Evolutionary conservation across 2,113 vertebrate genomes (phyloP).

Genomic region (Phalacrocorax pelagicus): DNA sequence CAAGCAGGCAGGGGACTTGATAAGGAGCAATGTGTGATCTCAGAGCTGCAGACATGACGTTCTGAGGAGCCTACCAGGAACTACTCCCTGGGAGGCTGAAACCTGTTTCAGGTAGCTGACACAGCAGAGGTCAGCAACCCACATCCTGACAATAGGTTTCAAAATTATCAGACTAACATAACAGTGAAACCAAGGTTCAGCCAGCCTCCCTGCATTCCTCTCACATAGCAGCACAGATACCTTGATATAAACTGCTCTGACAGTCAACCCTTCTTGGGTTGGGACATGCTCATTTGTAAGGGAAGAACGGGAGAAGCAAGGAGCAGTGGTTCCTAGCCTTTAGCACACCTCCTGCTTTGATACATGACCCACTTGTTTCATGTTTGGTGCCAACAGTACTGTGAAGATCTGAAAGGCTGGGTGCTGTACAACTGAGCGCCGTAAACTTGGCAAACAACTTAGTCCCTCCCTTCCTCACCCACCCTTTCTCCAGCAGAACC

Average conservation of each 20-base stretch:
- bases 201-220: conserved; percentile 1
- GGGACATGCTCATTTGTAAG: neutral
- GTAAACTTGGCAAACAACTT: neutral
- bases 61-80: neutral
- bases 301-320: neutral
- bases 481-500: neutral
- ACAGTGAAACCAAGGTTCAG: neutral
- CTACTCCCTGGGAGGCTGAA: neutral
- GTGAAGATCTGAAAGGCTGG: neutral
- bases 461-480: neutral
- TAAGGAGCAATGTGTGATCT: neutral
- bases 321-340: neutral
- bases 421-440: neutral
- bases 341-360: conserved; percentile 1
- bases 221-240: neutral
- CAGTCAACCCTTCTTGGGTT: neutral
- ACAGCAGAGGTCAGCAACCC: neutral
- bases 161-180: neutral
- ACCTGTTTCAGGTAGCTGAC: neutral
- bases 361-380: neutral
- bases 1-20: neutral
- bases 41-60: neutral
- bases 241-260: neutral
- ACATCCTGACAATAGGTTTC: neutral
- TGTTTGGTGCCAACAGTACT: neutral